phyloP scores from a whole-genome alignment of 2,888 invertebrate genomes.

The Perizoma flavofasciatum region DNA sequence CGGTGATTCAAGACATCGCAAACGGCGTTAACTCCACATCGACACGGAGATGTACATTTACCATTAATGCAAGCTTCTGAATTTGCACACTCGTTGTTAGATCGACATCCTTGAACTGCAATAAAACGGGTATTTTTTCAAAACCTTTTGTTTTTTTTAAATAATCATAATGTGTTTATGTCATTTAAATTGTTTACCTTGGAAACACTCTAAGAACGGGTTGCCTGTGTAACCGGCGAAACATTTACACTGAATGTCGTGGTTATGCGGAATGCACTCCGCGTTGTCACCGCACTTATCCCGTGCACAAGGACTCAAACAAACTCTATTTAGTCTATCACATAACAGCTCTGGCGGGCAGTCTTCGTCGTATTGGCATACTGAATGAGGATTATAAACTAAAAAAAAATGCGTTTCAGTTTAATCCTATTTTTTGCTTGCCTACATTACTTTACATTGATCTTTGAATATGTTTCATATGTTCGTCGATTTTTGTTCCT shows the following conservation, averaged over 20 bases:
- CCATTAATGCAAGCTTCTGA: conserved; percentile 91
- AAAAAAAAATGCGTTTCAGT: conserved; percentile 31
- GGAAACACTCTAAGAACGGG: conserved; percentile 88
- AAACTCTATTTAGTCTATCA: conserved; percentile 92
- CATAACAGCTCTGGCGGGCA: conserved; percentile 94
- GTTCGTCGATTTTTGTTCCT: too few species aligned
- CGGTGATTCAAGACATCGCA: conserved; percentile 92
- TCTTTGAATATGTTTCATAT: too few species aligned
- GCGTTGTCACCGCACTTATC: conserved; percentile 93
- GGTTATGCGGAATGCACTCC: conserved; percentile 89
- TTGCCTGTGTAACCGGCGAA: conserved; percentile 89
- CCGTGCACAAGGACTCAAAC: conserved; percentile 91
- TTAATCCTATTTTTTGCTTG: conserved; percentile 6
- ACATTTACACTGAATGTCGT: conserved; percentile 90
- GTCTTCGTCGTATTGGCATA: conserved; percentile 96
- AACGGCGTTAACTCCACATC: conserved; percentile 90
- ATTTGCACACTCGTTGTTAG: conserved; percentile 88
- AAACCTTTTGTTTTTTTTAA: not conserved
- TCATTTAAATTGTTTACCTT: conserved; percentile 65
- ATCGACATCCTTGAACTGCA: conserved; percentile 87
- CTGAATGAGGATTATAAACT: conserved; percentile 67
- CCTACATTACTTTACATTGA: not conserved
- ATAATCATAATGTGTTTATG: not conserved
- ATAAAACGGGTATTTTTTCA: conserved; percentile 14
- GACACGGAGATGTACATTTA: conserved; percentile 90